Evolutionary conservation across 2,888 invertebrate species (phyloP), one percentile per base, ranked within the genome.

Genomic region (Philhelius pedissequus): DNA sequence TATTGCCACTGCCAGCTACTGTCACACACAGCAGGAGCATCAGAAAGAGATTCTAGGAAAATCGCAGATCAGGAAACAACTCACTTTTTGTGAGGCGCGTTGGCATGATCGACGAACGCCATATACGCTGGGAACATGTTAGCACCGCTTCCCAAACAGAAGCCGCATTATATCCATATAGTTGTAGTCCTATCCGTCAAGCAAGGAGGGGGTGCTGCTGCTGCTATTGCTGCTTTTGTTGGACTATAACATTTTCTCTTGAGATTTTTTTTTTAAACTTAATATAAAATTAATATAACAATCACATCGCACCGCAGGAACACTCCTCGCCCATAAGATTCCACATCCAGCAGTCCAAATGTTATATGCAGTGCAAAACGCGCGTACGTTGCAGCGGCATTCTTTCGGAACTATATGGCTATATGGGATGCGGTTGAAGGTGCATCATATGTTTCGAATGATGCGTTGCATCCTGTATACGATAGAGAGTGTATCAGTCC

Each of bases 61-160:
- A 71, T 70, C 73, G 38, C 84, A 79, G 62, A 77, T 86, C 86
- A 86, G 86, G 77, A 81, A 86, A 86, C 86, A 86, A 81, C 86
- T 86, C 86, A 86, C 81, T 86, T 86, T 86, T 86, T 86, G 86
- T 32, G 56, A 64, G 73, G 60, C 84, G 54, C 64, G 22, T 45
- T 79, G 43, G 43, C 84, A 75, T 78, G 71, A 78, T 70, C 68
- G 58, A 62, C 73, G 38, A 62, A 62, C 56, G 69, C 86, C 86
- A 69, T 86, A 81, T 84, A 84, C 54, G 84, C 60, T 79, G 80
- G 75, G 80, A 80, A 76, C 80, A 84, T 80, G 75, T 80, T 80
- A 71, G 75, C 78, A 52, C 70, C 52, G 45, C 30, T 25, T 38
- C 58, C 27, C n/a, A n/a, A 64, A 48, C 45, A 73, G 52, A 43